These are phyloP conservation scores for Zaprionus ornatus DNA, from an alignment of 1,140 invertebrate genomes.

Conservation along the genomic window DNA sequence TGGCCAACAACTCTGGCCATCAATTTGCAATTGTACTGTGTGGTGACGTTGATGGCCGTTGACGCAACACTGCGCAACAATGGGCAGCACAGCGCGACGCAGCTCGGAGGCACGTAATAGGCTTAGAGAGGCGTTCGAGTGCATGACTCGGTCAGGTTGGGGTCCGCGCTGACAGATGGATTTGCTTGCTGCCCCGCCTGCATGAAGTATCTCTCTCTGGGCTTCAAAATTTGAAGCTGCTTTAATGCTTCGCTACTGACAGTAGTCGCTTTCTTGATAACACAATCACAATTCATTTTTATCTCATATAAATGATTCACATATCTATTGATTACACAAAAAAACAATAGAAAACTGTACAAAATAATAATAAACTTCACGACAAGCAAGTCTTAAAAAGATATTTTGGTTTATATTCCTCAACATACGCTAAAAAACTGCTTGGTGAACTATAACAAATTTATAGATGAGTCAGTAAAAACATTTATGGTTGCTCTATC, in stretches of 20 bases:
- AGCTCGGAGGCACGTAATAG: slow-evolving; percentile 53
- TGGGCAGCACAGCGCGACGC: neutral
- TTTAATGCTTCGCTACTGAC: neutral
- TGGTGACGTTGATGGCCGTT: slow-evolving; percentile 34
- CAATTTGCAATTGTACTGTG: slow-evolving; percentile 62
- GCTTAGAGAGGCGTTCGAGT: slow-evolving; percentile 49
- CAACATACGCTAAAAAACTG: neutral
- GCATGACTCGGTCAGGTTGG: slow-evolving; percentile 38
- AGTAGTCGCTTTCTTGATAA: neutral
- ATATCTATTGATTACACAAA: neutral
- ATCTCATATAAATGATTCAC: no score
- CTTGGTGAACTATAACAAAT: neutral
- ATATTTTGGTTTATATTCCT: neutral
- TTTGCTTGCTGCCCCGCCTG: neutral
- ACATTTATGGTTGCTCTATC: neutral
- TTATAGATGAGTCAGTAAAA: neutral
- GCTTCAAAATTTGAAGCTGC: neutral
- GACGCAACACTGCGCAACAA: slow-evolving; percentile 7
- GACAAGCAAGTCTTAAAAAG: neutral
- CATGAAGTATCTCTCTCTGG: neutral
- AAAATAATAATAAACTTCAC: neutral
- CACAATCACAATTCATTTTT: neutral
- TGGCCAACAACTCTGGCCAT: slow-evolving; percentile 37
- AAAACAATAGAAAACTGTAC: neutral
- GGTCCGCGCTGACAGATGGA: slow-evolving; percentile 12